A percentile compares a stretch with the other conserved stretches of the same genome.
Conservation (phyloP, 2,113 vertebrate species). For the Microtus richardsoni region DNA sequence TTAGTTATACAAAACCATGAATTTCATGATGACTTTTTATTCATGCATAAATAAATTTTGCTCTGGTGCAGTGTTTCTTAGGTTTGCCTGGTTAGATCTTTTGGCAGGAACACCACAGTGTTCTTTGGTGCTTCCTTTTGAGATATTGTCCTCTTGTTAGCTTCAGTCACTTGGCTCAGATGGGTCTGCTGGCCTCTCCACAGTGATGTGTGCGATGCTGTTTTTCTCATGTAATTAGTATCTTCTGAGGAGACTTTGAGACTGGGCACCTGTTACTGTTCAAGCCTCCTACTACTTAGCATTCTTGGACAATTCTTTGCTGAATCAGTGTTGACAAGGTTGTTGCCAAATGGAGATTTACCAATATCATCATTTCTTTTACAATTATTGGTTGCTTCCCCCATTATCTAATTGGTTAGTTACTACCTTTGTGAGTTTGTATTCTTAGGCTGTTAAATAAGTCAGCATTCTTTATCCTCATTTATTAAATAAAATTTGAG, state of each 20-base stretch:
- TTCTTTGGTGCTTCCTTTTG: background rate
- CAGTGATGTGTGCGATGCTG: background rate
- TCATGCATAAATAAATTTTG: background rate
- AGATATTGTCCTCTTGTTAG: background rate
- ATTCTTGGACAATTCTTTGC: background rate
- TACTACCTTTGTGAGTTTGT: background rate
- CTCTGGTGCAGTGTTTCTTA: background rate
- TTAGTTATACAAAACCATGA: background rate
- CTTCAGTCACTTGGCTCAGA: background rate
- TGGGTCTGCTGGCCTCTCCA: background rate
- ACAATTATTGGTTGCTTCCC: conserved; percentile 9
- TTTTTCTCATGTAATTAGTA: background rate
- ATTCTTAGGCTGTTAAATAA: background rate
- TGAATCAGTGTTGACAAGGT: background rate
- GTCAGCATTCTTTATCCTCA: conserved; percentile 6
- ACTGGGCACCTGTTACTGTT: background rate
- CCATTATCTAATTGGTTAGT: background rate
- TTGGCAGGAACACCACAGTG: background rate
- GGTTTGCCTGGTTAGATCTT: conserved; percentile 9
- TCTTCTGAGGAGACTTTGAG: background rate
- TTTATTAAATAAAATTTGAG: conserved; percentile 17
- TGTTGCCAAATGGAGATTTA: background rate
- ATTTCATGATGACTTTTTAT: background rate
- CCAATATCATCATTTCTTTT: conserved; percentile 10
- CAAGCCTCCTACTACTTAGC: background rate